Evolutionary conservation across 2,113 vertebrate species (phyloP), one percentile per base, ranked within the genome.

Genomic region (Pogonocichla stellata): DNA sequence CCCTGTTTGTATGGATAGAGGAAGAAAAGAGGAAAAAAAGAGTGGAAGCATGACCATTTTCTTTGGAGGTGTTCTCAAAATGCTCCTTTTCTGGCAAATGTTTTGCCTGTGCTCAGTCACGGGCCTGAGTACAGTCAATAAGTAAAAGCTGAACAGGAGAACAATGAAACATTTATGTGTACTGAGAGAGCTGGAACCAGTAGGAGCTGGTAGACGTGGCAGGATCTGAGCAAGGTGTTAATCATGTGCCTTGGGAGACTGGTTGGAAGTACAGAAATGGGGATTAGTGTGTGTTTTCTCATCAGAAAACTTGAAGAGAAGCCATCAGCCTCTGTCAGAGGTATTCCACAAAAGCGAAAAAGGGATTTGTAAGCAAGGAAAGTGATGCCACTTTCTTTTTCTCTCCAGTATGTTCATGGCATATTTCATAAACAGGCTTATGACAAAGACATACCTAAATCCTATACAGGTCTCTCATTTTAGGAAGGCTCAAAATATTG

Each of bases 161-260:
- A 91, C 87, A 94, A 88, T 90, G 90, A 56, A 95, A 96, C 94
- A 90, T 62, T 92, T 56, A 57, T 82, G 60, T 42, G 38, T 26
- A 24, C 25, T 62, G 84, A 57, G 93, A 50, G 60, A 75, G 58
- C 84, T 85, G 14, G 66, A 91, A 89, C 58, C 70, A 77, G 54
- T 31, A 38, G 64, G 81, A 91, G 61, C 64, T 60, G 85, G 87
- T 60, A 58, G 88, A 70, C 1, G 7, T 92, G 94, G 90, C 93
- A 96, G 79, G 81, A 90, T 91, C 79, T 56, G 74, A 86, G 92
- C 56, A 93, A 94, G 92, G 87, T 91, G 91, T 90, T 90, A 85
- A 85, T 91, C 81, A 80, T 57, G 66, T 77, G 84, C 72, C 90
- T 77, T 47, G 28, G 70, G 56, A 91, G 64, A 48, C 6, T 57